Evolutionary conservation across 2,113 vertebrate genomes (phyloP).

Genomic region (Illadopsis cleaveri): DNA sequence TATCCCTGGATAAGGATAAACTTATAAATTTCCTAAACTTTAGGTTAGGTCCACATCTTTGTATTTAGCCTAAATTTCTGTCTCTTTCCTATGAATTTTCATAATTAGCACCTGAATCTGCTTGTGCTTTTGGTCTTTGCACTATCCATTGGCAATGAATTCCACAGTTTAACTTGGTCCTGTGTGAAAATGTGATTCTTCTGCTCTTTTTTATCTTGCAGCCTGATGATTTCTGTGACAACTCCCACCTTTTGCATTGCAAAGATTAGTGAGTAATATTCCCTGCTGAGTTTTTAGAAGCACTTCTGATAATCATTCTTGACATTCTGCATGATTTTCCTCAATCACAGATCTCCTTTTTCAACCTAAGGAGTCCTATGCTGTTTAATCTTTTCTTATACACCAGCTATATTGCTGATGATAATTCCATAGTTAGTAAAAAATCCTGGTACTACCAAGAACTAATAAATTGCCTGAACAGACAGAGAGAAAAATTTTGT

Average conservation of each 20-base stretch:
- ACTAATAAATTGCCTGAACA: neutral
- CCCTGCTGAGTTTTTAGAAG: conserved; percentile 8
- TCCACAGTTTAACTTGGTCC: neutral
- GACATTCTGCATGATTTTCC: conserved; percentile 18
- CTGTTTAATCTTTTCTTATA: conserved; percentile 2
- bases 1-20: neutral
- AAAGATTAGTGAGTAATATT: conserved; percentile 5
- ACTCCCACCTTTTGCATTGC: neutral
- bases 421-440: neutral
- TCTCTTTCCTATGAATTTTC: neutral
- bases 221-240: conserved; percentile 16
- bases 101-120: neutral
- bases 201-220: neutral
- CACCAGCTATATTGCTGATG: neutral
- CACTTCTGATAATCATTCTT: conserved; percentile 32
- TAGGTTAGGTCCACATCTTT: neutral
- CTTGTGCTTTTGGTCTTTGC: neutral
- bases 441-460: neutral
- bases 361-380: neutral
- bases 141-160: neutral
- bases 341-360: conserved; percentile 4
- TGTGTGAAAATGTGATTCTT: neutral
- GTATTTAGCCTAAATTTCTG: neutral
- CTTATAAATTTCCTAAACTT: neutral
- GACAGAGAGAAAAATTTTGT: neutral